Evolutionary conservation across 2,797 vertebrate genomes (phyloP).

Genomic region (Myotis vivesi): DNA sequence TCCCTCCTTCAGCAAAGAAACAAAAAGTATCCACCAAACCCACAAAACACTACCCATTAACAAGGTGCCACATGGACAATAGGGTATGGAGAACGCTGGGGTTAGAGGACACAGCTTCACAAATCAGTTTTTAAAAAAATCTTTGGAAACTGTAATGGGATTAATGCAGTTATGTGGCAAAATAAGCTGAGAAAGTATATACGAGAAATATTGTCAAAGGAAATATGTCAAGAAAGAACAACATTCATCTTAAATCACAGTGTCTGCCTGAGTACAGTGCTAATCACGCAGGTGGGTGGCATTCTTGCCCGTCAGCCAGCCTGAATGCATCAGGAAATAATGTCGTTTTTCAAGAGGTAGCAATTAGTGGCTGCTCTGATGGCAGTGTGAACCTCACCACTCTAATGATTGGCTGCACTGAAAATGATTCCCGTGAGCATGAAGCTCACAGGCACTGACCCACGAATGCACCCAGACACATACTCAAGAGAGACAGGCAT

Average conservation of each 20-base stretch:
- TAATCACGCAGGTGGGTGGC: not conserved
- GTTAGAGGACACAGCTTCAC: not conserved
- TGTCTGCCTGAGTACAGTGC: not conserved
- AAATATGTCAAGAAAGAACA: not conserved
- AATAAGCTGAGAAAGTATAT: not conserved
- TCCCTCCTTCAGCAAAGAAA: not conserved
- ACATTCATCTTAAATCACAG: not conserved
- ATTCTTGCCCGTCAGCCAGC: not conserved
- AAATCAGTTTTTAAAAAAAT: not conserved
- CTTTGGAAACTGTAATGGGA: not conserved
- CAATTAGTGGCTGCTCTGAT: not conserved
- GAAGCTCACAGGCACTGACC: not conserved
- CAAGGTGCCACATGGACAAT: rapidly evolving
- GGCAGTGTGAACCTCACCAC: not conserved
- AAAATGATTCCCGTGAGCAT: not conserved
- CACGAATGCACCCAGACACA: not conserved
- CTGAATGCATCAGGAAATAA: not conserved
- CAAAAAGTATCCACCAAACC: not conserved
- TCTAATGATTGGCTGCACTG: not conserved
- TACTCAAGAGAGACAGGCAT: not conserved
- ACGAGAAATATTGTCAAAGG: not conserved
- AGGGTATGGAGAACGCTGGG: rapidly evolving
- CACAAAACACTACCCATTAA: not conserved
- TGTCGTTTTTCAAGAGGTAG: conserved; percentile 20
- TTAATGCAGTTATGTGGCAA: not conserved